phyloP scores from a whole-genome alignment of 2,797 vertebrate genomes.

The Malacoctenus gilli region DNA sequence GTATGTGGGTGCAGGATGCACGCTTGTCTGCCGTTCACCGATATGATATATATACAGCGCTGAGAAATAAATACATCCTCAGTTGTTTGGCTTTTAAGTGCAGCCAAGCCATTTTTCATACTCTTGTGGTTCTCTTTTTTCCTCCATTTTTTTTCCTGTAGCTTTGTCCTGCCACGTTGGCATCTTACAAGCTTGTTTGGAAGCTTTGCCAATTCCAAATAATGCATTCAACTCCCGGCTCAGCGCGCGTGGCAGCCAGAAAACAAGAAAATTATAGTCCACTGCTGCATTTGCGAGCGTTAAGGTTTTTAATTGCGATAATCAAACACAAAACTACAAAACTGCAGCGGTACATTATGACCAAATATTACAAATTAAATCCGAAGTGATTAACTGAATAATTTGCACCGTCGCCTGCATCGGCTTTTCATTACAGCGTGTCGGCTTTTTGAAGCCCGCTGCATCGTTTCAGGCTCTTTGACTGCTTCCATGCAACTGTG shows the following conservation, averaged over 20 bases:
- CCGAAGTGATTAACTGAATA: constrained; percentile 17
- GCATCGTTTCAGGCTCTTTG: not conserved
- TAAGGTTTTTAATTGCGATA: constrained; percentile 48
- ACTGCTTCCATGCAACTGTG: not conserved
- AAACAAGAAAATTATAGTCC: constrained; percentile 51
- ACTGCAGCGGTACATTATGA: not conserved
- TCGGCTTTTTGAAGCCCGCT: not conserved
- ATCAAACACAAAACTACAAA: constrained; percentile 35
- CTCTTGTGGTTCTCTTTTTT: constrained; percentile 28
- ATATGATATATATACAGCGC: constrained; percentile 31
- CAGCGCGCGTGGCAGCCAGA: constrained; percentile 32
- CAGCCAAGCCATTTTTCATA: constrained; percentile 39
- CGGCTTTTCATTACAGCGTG: not conserved
- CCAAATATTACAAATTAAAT: constrained; percentile 28
- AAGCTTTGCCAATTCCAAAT: constrained; percentile 46
- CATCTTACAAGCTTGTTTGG: constrained; percentile 28
- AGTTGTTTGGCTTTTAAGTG: constrained; percentile 41
- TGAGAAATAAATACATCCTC: constrained; percentile 38
- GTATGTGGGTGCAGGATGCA: constrained; percentile 5
- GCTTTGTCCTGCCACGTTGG: constrained; percentile 43
- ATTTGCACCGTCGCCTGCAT: not conserved
- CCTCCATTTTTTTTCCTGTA: not conserved
- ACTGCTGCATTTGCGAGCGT: constrained; percentile 39
- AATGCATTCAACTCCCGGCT: constrained; percentile 52
- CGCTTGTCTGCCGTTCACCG: constrained; percentile 22